Percentiles rank a stretch among this genome's conserved stretches.
Conservation (phyloP, 2,888 invertebrate species). For the Thymelicus acteon region DNA sequence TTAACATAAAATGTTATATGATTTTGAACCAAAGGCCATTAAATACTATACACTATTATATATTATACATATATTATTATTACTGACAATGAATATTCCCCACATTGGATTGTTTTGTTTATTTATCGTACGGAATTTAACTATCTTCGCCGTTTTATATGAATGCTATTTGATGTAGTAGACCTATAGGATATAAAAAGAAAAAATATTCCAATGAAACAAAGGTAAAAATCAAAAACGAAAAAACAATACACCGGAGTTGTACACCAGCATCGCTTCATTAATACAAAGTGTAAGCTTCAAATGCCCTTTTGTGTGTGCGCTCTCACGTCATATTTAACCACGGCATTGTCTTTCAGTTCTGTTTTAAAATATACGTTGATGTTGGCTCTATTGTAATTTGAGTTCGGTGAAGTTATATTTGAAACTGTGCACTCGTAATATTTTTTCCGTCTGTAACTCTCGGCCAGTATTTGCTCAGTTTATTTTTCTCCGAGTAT, state of each 20-base stretch:
- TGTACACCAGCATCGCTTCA: constrained; percentile 27
- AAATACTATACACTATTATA: no score
- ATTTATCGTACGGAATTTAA: not conserved
- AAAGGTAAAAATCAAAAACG: constrained; percentile 6
- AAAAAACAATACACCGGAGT: constrained; percentile 24
- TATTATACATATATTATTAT: no score
- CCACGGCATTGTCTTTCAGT: constrained; percentile 30
- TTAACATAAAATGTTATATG: no score
- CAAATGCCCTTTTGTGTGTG: constrained; percentile 31
- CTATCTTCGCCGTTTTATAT: not conserved
- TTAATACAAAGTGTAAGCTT: constrained; percentile 25
- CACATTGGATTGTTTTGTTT: no score
- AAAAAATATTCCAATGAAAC: constrained; percentile 3
- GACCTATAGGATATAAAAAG: not conserved
- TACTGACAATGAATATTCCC: no score
- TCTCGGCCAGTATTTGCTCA: constrained; percentile 71
- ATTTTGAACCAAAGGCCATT: no score
- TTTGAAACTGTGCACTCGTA: constrained; percentile 63
- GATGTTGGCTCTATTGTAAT: constrained; percentile 44
- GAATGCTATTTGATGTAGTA: not conserved
- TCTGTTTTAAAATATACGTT: constrained; percentile 30
- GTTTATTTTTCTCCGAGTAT: constrained; percentile 72
- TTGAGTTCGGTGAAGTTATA: constrained; percentile 51
- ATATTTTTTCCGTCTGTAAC: constrained; percentile 64
- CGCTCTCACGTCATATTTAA: constrained; percentile 34